A percentile compares a stretch with the other conserved stretches of the same genome.
phyloP scores from a whole-genome alignment of 2,113 vertebrate species.

The Dicrurus megarhynchus region DNA sequence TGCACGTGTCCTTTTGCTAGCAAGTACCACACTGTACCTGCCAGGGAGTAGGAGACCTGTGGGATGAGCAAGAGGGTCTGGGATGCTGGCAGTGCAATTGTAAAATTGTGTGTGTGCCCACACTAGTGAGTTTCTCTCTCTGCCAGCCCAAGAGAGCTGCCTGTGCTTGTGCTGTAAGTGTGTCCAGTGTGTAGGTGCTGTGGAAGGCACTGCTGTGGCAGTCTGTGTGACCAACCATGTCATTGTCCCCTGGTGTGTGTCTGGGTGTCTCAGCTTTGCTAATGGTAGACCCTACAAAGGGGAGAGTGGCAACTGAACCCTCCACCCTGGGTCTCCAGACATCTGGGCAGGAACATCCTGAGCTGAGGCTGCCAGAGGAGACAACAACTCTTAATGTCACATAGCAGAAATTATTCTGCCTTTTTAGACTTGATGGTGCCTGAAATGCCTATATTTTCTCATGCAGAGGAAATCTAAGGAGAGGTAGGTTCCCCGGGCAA shows the following conservation, averaged over 20 bases:
- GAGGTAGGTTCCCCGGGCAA: rapidly evolving
- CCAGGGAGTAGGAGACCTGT: rapidly evolving
- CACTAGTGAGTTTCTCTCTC: not conserved
- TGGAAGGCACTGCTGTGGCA: not conserved
- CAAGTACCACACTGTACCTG: rapidly evolving
- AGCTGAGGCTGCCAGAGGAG: not conserved
- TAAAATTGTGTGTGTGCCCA: too few relatives aligned
- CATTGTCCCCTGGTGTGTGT: not conserved
- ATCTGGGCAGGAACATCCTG: not conserved
- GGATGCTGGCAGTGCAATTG: rapidly evolving
- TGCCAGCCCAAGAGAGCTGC: not conserved
- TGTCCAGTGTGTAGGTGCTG: rapidly evolving
- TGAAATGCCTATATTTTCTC: not conserved
- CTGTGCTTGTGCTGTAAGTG: not conserved
- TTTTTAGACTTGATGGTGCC: not conserved
- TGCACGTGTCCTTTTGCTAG: not conserved
- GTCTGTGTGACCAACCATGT: rapidly evolving
- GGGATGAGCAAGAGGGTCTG: not conserved
- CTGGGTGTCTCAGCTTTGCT: not conserved
- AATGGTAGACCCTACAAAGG: rapidly evolving
- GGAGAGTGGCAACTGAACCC: rapidly evolving
- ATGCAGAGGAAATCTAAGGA: not conserved
- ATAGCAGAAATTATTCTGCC: not conserved
- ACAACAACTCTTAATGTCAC: rapidly evolving
- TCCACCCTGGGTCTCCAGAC: not conserved